A percentile compares a stretch with the other conserved stretches of the same genome.
Conservation (phyloP, 2,113 vertebrate species). For the Megaceryle maxima region DNA sequence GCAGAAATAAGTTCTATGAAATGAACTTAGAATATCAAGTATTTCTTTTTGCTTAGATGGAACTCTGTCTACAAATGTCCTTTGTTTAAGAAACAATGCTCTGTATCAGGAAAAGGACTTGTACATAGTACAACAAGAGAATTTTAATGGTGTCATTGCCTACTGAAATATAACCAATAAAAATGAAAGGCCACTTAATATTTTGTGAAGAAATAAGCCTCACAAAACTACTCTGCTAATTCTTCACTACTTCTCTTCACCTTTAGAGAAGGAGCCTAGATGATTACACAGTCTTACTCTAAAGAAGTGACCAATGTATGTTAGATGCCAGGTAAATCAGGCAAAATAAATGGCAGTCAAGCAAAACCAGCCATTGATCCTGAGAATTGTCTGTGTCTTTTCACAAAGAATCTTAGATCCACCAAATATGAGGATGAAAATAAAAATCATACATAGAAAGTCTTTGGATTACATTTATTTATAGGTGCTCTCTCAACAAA, state of each 20-base stretch:
- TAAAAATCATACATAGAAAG: not conserved
- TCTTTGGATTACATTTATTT: not conserved
- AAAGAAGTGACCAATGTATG: not conserved
- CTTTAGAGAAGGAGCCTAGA: not conserved
- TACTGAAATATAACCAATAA: not conserved
- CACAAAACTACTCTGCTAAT: not conserved
- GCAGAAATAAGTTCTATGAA: not conserved
- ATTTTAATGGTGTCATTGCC: not conserved
- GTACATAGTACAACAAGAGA: not conserved
- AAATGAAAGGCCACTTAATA: not conserved
- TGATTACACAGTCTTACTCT: not conserved
- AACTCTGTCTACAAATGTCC: not conserved
- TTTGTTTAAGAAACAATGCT: not conserved
- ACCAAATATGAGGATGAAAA: not conserved
- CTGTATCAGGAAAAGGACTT: not conserved
- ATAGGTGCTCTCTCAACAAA: not conserved
- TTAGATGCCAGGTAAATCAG: not conserved
- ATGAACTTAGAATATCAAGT: not conserved
- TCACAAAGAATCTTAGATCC: not conserved
- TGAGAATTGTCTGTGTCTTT: not conserved
- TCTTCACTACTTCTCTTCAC: not conserved
- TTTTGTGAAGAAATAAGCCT: not conserved
- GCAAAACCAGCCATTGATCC: not conserved
- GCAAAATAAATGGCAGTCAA: not conserved
- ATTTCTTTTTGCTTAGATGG: not conserved